phyloP scores from a whole-genome alignment of 2,797 vertebrate genomes.

The Buceros bicornis region DNA sequence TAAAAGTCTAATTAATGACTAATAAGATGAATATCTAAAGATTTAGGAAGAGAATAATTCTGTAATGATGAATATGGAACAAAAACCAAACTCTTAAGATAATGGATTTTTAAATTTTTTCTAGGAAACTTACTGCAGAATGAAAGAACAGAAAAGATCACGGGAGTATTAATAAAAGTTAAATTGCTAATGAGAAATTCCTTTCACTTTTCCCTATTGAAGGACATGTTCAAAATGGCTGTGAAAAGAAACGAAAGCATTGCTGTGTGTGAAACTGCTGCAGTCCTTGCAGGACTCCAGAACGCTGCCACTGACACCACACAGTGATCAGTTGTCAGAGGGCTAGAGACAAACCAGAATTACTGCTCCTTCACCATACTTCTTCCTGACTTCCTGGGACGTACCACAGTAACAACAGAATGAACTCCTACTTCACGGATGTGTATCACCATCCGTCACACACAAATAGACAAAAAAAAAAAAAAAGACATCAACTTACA shows the following conservation, averaged over 20 bases:
- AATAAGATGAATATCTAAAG: background rate
- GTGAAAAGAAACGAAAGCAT: background rate
- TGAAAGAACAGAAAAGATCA: background rate
- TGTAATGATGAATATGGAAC: background rate
- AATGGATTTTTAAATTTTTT: background rate
- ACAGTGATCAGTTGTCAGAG: background rate
- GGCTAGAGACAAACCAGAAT: background rate
- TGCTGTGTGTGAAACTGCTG: background rate
- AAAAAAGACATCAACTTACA: background rate
- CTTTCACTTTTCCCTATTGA: background rate
- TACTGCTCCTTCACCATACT: background rate
- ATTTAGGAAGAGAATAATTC: background rate
- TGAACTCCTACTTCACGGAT: background rate
- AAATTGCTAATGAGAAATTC: background rate
- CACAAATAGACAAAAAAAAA: background rate
- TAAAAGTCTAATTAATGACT: background rate
- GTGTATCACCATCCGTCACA: background rate
- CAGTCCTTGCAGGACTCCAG: background rate
- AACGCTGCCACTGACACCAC: background rate
- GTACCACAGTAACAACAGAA: background rate
- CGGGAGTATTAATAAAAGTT: background rate
- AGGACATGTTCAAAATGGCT: background rate
- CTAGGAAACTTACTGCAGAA: background rate
- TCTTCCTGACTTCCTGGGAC: background rate
- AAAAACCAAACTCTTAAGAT: background rate